Evolutionary conservation across 2,113 vertebrate species (phyloP), one percentile per base, ranked within the genome.

Genomic region (Onychostoma macrolepis): DNA sequence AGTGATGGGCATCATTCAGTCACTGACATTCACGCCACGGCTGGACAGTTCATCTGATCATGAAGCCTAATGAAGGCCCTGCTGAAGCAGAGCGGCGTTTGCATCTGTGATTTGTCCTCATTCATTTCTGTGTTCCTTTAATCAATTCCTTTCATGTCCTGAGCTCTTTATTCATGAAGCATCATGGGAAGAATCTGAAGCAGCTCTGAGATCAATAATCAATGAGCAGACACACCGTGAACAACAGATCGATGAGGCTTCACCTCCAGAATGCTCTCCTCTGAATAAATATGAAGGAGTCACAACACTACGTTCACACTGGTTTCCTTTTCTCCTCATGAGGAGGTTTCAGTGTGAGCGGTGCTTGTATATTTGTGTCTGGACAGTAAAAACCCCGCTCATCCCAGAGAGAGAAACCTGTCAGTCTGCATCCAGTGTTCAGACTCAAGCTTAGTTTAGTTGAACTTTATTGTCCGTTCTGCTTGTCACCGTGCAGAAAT

Each of bases 91-190:
- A 48, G 75, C 7, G 6, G 15, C 8, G 8, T 77, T 21, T 50
- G 3, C 45, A 53, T 30, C 33, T 78, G 41, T 50, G 75, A 53
- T 30, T 53, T 21, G 75, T 78, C 75, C 43, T 53, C 75, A 21
- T 78, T 78, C 45, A 78, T 53, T 78, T 53, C n/a, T 15, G 45
- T 4, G 75, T 45, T 53, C 75, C 72, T 78, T 78, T 78, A 78
- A 53, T 53, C 75, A 78, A 78, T 78, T 53, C 75, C 75, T 30
- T 53, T 78, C 75, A 78, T 78, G 75, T 78, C 75, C 75, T 53
- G 75, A 50, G 45, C 45, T 78, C 45, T 78, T 77, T 78, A 78
- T 78, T 53, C 26, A 78, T 50, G 26, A 53, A 50, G 75, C 45
- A 11, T 53, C 75, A 78, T 78, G 75, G 45, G 75, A 30, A 53